Evolutionary conservation across 53 echinoderm and acorn worm species (phyloP), one percentile per base, ranked within the genome.

Genomic region (Paelopatides confundens): DNA sequence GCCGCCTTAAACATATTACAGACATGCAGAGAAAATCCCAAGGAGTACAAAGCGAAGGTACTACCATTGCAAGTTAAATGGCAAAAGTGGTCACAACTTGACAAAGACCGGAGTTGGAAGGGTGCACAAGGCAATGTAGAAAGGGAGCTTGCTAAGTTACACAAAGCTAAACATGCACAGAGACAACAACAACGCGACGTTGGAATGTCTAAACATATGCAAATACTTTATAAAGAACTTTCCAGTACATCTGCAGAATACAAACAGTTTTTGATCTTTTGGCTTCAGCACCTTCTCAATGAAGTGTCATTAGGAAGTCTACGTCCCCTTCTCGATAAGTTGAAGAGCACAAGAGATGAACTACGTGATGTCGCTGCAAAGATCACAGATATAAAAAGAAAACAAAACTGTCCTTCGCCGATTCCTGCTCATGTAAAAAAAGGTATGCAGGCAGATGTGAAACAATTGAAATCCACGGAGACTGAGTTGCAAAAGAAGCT

Each of bases 41-140:
- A 67, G 32, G 6, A 24, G 5, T 67, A 67, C 68, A 67, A 67
- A 31, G 17, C 9, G 0, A 13, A 67, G 4, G 68, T 31, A 17
- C 32, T 67, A 33, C 68, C 68, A 67, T 35, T 67, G 33, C 68
- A 67, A 67, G 31, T 67, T 2, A 67, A 67, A 1, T 67, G 68
- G 68, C 68, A 67, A 8, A 3, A 30, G 31, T 67, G 68, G 29
- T n/a, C n/a, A n/a, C n/a, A n/a, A n/a, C n/a, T n/a, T n/a, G n/a
- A n/a, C n/a, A n/a, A n/a, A n/a, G n/a, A n/a, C n/a, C n/a, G n/a
- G n/a, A n/a, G n/a, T n/a, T n/a, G n/a, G n/a, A n/a, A n/a, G n/a
- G n/a, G n/a, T n/a, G n/a, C n/a, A n/a, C n/a, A n/a, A n/a, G n/a
- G n/a, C n/a, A n/a, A n/a, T n/a, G n/a, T n/a, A n/a, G 68, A 67